Conservation (phyloP, 2,113 vertebrate species). For the Brachypodius melanocephalos region DNA sequence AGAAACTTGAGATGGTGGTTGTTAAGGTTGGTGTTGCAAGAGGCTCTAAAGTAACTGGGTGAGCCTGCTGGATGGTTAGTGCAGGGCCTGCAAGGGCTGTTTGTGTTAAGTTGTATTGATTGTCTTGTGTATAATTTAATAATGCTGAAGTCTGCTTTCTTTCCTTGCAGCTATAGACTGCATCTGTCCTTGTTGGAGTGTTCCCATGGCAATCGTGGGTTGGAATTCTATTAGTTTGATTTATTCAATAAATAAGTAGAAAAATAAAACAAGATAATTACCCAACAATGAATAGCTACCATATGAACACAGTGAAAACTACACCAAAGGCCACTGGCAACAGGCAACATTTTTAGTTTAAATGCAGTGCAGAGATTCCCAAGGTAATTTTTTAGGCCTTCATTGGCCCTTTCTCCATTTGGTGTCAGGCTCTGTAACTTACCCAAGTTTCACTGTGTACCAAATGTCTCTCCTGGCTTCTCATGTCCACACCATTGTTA, state of each 20-base stretch:
- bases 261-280: conserved; percentile 77
- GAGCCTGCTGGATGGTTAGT: neutral
- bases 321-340: conserved; percentile 38
- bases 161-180: conserved; percentile 30
- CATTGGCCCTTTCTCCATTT: neutral
- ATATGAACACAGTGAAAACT: conserved; percentile 50
- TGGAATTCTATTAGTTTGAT: conserved; percentile 77
- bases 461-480: neutral
- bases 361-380: neutral
- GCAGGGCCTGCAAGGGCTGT: conserved; percentile 21
- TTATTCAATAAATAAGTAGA: conserved; percentile 78
- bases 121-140: conserved; percentile 61
- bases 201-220: conserved; percentile 66
- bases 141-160: conserved; percentile 53
- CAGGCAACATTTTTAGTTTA: neutral
- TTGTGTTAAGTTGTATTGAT: conserved; percentile 68
- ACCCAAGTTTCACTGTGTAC: neutral
- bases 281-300: conserved; percentile 70
- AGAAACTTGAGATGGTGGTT: neutral
- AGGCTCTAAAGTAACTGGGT: neutral
- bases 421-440: neutral
- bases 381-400: neutral
- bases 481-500: neutral
- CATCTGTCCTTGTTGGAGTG: conserved; percentile 74
- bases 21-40: neutral